Evolutionary conservation across 2,797 vertebrate genomes (phyloP).

Genomic region (Paguma larvata): DNA sequence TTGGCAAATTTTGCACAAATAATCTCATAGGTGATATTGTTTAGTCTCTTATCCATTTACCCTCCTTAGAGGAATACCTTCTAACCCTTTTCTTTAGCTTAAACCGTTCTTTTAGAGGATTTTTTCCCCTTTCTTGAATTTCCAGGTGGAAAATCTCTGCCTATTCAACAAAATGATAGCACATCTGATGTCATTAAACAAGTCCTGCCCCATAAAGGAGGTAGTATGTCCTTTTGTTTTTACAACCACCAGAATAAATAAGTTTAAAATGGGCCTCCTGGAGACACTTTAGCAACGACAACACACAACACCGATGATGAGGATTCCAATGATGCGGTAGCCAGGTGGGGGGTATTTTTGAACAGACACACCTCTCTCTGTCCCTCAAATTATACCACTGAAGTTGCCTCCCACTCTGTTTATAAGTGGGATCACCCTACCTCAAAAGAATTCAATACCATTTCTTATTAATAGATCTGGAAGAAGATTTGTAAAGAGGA

Average conservation of each 20-base stretch:
- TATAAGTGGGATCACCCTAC: conserved; percentile 30
- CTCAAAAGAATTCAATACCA: neutral
- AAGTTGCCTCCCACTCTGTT: neutral
- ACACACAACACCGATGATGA: neutral
- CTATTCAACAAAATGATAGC: neutral
- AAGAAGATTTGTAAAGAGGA: neutral
- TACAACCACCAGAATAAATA: conserved; percentile 25
- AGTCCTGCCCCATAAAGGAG: neutral
- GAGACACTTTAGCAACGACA: conserved; percentile 22
- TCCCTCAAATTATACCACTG: conserved; percentile 38
- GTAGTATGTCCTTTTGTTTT: conserved; percentile 2
- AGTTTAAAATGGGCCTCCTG: neutral
- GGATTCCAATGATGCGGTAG: neutral
- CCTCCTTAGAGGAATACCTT: neutral
- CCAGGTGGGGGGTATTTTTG: conserved; percentile 51
- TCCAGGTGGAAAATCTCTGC: neutral
- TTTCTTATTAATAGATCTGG: conserved; percentile 55
- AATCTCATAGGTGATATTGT: neutral
- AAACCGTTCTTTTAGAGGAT: neutral
- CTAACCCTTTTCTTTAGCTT: neutral
- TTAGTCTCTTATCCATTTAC: neutral
- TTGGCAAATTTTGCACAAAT: conserved; percentile 2
- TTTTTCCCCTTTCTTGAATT: neutral
- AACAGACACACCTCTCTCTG: neutral
- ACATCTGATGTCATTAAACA: neutral